Conservation (phyloP, 2,113 vertebrate species). For the Notothenia rossii region DNA sequence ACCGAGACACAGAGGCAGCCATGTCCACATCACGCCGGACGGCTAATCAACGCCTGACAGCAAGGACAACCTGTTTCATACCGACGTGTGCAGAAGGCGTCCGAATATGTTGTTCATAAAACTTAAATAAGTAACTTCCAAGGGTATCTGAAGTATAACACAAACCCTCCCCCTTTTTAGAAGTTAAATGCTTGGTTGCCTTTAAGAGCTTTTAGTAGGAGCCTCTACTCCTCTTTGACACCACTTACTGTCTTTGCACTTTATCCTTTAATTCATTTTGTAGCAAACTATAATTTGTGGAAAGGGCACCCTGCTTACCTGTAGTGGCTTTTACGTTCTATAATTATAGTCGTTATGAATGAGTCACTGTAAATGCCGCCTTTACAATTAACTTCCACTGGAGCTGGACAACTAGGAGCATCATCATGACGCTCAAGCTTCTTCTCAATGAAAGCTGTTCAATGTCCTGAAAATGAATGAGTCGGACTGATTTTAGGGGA, state of each 20-base stretch:
- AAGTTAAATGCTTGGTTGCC: slow-evolving; percentile 34
- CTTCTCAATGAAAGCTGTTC: slow-evolving; percentile 28
- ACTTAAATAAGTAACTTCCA: slow-evolving; percentile 56
- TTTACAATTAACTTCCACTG: slow-evolving; percentile 54
- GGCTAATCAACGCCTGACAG: slow-evolving; percentile 69
- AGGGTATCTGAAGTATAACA: slow-evolving; percentile 60
- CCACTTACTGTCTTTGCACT: slow-evolving; percentile 33
- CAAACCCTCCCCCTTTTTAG: slow-evolving; percentile 20
- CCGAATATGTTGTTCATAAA: slow-evolving; percentile 44
- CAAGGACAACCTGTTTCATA: slow-evolving; percentile 64
- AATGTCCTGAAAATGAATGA: slow-evolving; percentile 7
- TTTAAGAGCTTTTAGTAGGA: slow-evolving; percentile 33
- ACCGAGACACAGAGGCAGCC: slow-evolving; percentile 58
- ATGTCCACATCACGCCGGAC: slow-evolving; percentile 63
- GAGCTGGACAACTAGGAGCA: slow-evolving; percentile 46
- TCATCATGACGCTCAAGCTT: slow-evolving; percentile 53
- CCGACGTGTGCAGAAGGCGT: slow-evolving; percentile 24
- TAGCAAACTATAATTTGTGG: slow-evolving; percentile 66
- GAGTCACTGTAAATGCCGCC: slow-evolving; percentile 63
- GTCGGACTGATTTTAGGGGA: slow-evolving; percentile 4
- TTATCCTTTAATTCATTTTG: slow-evolving; percentile 63
- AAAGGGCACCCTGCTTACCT: slow-evolving; percentile 63
- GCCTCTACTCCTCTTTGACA: slow-evolving; percentile 17
- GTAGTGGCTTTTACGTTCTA: slow-evolving; percentile 36
- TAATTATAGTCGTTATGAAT: slow-evolving; percentile 73